Conservation (phyloP, 2,797 vertebrate species). For the Mormyrus proboscirostris region DNA sequence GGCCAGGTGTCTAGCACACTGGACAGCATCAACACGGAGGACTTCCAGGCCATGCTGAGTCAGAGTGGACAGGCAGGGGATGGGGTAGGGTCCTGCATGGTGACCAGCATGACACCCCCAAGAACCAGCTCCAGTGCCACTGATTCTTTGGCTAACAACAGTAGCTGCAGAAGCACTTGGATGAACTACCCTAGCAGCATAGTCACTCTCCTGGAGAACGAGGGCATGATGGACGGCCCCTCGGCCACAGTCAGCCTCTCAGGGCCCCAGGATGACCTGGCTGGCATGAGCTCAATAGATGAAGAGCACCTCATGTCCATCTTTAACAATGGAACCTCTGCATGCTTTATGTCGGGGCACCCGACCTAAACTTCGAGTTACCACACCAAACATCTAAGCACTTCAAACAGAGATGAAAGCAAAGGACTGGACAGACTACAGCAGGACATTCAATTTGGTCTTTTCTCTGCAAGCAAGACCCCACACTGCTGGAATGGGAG, state of each 20-base stretch:
- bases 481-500: not conserved
- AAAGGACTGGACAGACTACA: not conserved
- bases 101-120: not conserved
- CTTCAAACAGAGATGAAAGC: not conserved
- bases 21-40: constrained; percentile 73
- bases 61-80: constrained; percentile 24
- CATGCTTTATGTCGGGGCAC: constrained; percentile 53
- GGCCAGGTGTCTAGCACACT: constrained; percentile 54
- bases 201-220: constrained; percentile 52
- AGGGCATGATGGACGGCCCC: constrained; percentile 43
- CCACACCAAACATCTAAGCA: not conserved
- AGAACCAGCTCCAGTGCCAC: constrained; percentile 30
- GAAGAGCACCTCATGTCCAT: constrained; percentile 69
- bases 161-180: constrained; percentile 51
- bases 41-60: constrained; percentile 72
- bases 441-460: not conserved
- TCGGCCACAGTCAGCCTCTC: constrained; percentile 8
- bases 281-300: constrained; percentile 54
- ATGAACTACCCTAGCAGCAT: constrained; percentile 69
- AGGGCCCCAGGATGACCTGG: constrained; percentile 51
- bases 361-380: constrained; percentile 40
- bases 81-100: not conserved
- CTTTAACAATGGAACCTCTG: constrained; percentile 44
- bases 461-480: not conserved
- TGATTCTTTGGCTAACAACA: constrained; percentile 28